Conservation (phyloP, 2,888 invertebrate species). For the Drosophila lacicola region DNA sequence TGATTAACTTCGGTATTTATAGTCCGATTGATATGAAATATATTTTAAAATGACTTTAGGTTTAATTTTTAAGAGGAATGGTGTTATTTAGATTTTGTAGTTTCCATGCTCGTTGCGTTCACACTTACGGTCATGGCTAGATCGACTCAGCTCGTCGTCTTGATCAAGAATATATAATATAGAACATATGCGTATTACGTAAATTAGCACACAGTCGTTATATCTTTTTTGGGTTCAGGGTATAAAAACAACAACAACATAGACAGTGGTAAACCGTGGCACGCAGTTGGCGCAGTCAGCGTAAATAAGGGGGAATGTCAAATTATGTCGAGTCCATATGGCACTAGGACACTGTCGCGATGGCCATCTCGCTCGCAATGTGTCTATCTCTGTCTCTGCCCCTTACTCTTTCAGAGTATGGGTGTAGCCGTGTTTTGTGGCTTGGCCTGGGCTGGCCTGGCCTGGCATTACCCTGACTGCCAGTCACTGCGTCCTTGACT, state of each 20-base stretch:
- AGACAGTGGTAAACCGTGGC: slow-evolving; percentile 23
- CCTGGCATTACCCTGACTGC: slow-evolving; percentile 10
- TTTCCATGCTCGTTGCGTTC: no score
- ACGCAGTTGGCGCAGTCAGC: slow-evolving; percentile 62
- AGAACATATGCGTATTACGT: no score
- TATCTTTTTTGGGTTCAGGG: no score
- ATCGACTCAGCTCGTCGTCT: no score
- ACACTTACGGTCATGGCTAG: no score
- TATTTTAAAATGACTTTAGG: no score
- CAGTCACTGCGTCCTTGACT: slow-evolving; percentile 51
- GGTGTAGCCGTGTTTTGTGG: slow-evolving; percentile 34
- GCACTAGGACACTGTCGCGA: slow-evolving; percentile 40
- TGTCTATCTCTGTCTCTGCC: slow-evolving; percentile 4
- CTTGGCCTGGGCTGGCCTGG: slow-evolving; percentile 20
- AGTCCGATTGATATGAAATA: no score
- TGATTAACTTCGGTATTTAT: no score
- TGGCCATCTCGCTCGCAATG: slow-evolving; percentile 1
- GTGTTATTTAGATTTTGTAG: no score
- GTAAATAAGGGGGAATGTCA: slow-evolving; percentile 63
- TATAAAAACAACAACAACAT: slow-evolving; percentile 18
- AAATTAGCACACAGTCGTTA: no score
- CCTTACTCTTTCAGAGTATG: slow-evolving; percentile 11
- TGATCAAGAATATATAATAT: no score
- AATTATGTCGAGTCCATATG: slow-evolving; percentile 67
- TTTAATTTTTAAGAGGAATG: no score